Evolutionary conservation across 2,797 vertebrate genomes (phyloP).

Genomic region (Trachops cirrhosus): DNA sequence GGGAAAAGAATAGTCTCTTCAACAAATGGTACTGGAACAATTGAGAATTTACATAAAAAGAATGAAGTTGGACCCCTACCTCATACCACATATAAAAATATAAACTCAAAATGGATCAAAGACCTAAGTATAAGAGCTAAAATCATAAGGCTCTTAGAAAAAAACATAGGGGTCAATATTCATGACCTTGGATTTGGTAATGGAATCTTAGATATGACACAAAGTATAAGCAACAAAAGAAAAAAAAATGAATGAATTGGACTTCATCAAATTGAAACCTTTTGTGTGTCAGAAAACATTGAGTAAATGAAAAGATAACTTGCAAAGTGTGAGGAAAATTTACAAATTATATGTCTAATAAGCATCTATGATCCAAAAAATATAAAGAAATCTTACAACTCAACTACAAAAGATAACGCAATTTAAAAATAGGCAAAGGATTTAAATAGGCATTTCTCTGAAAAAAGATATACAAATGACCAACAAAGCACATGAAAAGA

Average conservation of each 20-base stretch:
- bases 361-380: neutral
- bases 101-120: neutral
- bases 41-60: neutral
- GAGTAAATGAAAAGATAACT: neutral
- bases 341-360: neutral
- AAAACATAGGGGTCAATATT: neutral
- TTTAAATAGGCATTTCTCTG: neutral
- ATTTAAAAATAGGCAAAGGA: neutral
- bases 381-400: neutral
- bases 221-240: neutral
- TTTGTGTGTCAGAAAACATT: neutral
- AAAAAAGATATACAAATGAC: neutral
- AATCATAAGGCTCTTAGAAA: neutral
- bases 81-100: neutral
- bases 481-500: neutral
- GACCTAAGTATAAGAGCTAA: neutral
- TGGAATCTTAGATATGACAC: neutral
- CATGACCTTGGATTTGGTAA: neutral
- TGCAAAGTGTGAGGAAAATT: neutral
- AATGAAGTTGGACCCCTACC: neutral
- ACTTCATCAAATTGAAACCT: neutral
- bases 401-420: neutral
- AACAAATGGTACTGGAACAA: neutral
- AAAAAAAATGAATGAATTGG: neutral
- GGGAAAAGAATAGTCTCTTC: neutral